Percentiles rank a stretch among this genome's conserved stretches.
phyloP scores from a whole-genome alignment of 2,888 invertebrate genomes.

The Sinhomidia bicolor region DNA sequence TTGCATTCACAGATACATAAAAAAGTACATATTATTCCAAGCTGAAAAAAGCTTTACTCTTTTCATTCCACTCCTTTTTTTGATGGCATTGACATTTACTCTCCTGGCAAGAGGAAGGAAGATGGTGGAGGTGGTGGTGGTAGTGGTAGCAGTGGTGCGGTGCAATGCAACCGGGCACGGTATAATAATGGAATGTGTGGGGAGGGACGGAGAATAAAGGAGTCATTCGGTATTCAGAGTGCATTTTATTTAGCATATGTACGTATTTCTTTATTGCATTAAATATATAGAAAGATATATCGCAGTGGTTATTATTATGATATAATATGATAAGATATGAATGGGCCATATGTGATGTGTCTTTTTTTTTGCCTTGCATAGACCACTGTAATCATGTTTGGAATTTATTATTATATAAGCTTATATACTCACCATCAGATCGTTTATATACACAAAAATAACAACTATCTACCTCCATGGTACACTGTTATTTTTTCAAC shows the following conservation, averaged over 20 bases:
- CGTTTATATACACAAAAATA: no score
- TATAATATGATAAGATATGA: slow-evolving; percentile 37
- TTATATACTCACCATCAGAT: neutral
- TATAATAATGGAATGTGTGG: slow-evolving; percentile 2
- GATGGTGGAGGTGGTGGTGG: neutral
- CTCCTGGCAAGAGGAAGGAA: slow-evolving; percentile 18
- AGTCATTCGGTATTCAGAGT: slow-evolving; percentile 45
- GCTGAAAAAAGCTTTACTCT: slow-evolving; percentile 42
- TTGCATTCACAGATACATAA: no score
- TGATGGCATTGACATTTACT: slow-evolving; percentile 56
- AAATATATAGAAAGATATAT: neutral
- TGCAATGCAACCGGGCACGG: slow-evolving; percentile 10
- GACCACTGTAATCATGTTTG: slow-evolving; percentile 53
- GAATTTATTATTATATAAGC: slow-evolving; percentile 40
- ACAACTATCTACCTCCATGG: neutral
- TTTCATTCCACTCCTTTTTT: slow-evolving; percentile 19
- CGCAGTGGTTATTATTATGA: no score
- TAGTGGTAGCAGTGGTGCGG: no score
- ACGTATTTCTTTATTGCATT: neutral
- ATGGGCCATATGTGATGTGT: slow-evolving; percentile 34
- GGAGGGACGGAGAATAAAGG: slow-evolving; percentile 2
- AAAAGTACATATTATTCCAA: neutral
- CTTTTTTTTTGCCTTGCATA: slow-evolving; percentile 43
- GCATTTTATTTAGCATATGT: slow-evolving; percentile 53
- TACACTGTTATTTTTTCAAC: neutral